These are phyloP conservation scores for Temnothorax nylanderi DNA, from an alignment of 1,140 invertebrate genomes.

Conservation along the genomic window DNA sequence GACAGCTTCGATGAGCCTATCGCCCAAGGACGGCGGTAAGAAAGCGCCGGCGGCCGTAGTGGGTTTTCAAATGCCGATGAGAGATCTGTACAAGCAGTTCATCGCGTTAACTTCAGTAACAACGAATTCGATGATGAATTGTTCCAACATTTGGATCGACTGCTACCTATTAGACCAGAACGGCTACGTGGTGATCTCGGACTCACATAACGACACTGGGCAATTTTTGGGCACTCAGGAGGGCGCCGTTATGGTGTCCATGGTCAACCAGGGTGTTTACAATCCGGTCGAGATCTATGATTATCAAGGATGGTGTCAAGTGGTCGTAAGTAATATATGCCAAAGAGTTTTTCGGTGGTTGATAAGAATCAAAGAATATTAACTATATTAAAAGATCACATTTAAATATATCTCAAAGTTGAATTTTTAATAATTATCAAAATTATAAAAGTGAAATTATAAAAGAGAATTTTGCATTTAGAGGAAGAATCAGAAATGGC, in stretches of 20 bases:
- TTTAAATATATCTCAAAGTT: neutral
- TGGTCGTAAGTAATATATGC: conserved; percentile 74
- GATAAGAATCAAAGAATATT: neutral
- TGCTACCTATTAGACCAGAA: conserved; percentile 96
- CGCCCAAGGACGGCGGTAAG: conserved; percentile 91
- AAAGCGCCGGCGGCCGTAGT: conserved; percentile 95
- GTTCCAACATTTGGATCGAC: conserved; percentile 87
- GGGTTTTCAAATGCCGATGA: conserved; percentile 93
- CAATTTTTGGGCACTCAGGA: conserved; percentile 95
- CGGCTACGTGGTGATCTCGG: conserved; percentile 94
- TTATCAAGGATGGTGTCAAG: conserved; percentile 93
- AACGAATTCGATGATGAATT: conserved; percentile 80
- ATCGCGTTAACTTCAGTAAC: conserved; percentile 88
- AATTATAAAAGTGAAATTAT: neutral
- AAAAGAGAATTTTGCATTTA: neutral
- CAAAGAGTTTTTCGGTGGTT: neutral
- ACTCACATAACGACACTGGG: conserved; percentile 90
- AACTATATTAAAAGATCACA: neutral
- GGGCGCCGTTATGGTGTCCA: conserved; percentile 91
- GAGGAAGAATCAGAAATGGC: neutral
- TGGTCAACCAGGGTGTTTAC: conserved; percentile 91
- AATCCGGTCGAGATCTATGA: conserved; percentile 93
- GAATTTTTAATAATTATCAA: neutral
- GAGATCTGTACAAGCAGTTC: conserved; percentile 89
- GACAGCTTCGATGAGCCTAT: conserved; percentile 94